Evolutionary conservation across 2,797 vertebrate genomes (phyloP).

Genomic region (Erpetoichthys calabaricus): DNA sequence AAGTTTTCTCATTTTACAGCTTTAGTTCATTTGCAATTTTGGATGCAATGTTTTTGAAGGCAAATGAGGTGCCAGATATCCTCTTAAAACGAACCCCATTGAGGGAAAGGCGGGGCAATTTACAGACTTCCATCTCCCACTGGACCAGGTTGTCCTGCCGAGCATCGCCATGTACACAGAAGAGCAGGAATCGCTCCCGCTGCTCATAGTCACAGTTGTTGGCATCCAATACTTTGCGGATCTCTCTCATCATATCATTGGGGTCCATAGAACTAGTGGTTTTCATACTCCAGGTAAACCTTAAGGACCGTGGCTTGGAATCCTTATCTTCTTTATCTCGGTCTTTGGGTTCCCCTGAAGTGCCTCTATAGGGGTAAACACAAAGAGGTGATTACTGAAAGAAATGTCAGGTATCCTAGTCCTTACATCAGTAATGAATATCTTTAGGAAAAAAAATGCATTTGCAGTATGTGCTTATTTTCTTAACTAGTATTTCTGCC

Average conservation of each 20-base stretch:
- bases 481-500: too few relatives aligned
- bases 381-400: neutral
- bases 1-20: slow-evolving; percentile 56
- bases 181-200: slow-evolving; percentile 88
- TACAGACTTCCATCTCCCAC: slow-evolving; percentile 98
- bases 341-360: slow-evolving; percentile 73
- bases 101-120: slow-evolving; percentile 85
- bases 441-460: too few relatives aligned
- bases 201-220: slow-evolving; percentile 96
- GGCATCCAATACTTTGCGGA: slow-evolving; percentile 86
- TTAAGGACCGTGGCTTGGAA: slow-evolving; percentile 74
- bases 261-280: slow-evolving; percentile 97
- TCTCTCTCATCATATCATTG: slow-evolving; percentile 92
- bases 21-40: slow-evolving; percentile 97
- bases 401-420: neutral
- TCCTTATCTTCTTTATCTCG: slow-evolving; percentile 71
- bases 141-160: slow-evolving; percentile 89
- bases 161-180: slow-evolving; percentile 87
- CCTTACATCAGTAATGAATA: too few relatives aligned
- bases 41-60: slow-evolving; percentile 97
- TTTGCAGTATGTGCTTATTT: too few relatives aligned
- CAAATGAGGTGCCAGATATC: slow-evolving; percentile 93
- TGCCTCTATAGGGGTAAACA: slow-evolving; percentile 46
- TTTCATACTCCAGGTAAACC: slow-evolving; percentile 98
- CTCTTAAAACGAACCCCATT: slow-evolving; percentile 95